Conservation (phyloP, 1,140 invertebrate genomes). For the Eufriesea mexicana region DNA sequence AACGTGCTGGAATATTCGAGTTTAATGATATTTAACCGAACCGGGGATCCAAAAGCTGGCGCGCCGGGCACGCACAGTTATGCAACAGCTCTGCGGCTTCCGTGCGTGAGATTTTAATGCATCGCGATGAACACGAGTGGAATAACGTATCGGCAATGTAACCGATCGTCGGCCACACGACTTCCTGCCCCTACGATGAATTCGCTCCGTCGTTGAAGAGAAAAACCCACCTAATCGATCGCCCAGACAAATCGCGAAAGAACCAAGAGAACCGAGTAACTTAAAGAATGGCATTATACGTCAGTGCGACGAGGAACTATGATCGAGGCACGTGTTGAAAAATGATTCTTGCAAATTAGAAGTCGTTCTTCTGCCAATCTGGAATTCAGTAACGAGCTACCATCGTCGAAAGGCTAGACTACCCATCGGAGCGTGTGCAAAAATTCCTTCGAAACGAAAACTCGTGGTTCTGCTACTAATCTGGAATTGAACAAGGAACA, state of each 20-base stretch:
- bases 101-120: constrained; percentile 76
- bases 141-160: constrained; percentile 53
- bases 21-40: neutral
- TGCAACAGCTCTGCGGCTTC: constrained; percentile 69
- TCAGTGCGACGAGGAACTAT: too few species aligned
- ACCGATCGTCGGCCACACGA: constrained; percentile 30
- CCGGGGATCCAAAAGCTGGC: neutral
- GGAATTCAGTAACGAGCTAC: too few species aligned
- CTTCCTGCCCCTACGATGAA: constrained; percentile 49
- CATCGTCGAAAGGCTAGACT: too few species aligned
- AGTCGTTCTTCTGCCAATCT: too few species aligned
- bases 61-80: constrained; percentile 67
- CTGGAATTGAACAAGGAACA: neutral
- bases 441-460: too few species aligned
- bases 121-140: constrained; percentile 59
- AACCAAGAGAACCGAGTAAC: too few species aligned
- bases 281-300: too few species aligned
- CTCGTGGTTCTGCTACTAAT: neutral
- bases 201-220: neutral
- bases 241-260: too few species aligned
- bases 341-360: too few species aligned
- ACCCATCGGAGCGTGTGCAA: too few species aligned
- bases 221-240: neutral
- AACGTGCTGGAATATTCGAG: neutral
- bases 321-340: too few species aligned